Conservation (phyloP, 2,113 vertebrate genomes). For the Calyptommatus sinebrachiatus region DNA sequence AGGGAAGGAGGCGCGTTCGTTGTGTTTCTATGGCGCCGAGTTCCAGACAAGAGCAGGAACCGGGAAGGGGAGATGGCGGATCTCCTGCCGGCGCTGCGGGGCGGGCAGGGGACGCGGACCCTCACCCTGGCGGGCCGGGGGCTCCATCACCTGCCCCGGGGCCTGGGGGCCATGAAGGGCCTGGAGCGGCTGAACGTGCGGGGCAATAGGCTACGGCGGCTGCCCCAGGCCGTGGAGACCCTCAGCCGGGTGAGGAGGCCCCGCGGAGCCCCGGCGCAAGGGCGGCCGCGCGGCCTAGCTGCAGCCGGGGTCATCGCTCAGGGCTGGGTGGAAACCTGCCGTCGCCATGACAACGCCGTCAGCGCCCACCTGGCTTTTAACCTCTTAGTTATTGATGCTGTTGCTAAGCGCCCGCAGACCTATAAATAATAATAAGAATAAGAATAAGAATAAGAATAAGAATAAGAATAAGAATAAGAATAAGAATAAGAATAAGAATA, state of each 20-base stretch:
- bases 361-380: too few relatives aligned
- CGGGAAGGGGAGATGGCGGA: constrained; percentile 61
- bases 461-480: too few relatives aligned
- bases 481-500: too few relatives aligned
- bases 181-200: constrained; percentile 63
- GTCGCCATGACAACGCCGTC: too few relatives aligned
- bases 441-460: too few relatives aligned
- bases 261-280: too few relatives aligned
- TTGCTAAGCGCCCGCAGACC: too few relatives aligned
- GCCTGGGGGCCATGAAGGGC: constrained; percentile 46
- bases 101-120: constrained; percentile 25
- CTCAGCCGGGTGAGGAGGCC: constrained; percentile 58
- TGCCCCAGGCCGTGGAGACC: constrained; percentile 58
- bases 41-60: too few relatives aligned
- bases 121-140: constrained; percentile 60
- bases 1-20: background rate
- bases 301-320: too few relatives aligned
- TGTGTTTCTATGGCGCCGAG: background rate
- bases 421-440: too few relatives aligned
- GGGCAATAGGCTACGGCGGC: constrained; percentile 59
- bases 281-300: background rate
- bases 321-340: too few relatives aligned
- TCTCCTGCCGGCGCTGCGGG: constrained; percentile 53
- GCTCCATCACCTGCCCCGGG: constrained; percentile 46
- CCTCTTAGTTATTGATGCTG: too few relatives aligned